Evolutionary conservation across 2,888 invertebrate species (phyloP), one percentile per base, ranked within the genome.

Genomic region (Chrysotoxum bicinctum): DNA sequence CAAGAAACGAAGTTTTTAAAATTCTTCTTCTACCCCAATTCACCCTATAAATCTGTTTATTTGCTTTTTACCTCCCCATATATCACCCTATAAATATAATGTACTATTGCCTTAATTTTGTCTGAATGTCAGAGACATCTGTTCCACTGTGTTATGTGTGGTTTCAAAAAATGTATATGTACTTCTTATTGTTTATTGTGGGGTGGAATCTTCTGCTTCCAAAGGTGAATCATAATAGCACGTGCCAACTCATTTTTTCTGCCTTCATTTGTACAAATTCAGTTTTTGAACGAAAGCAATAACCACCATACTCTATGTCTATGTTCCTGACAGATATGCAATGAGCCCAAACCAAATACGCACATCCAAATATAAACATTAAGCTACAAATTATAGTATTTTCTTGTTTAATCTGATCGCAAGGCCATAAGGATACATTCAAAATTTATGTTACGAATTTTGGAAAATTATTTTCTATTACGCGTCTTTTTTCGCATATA

Each of bases 331-430:
- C 68, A 80, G 60, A 50, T 48, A 43, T 52, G 60, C 60, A 66
- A 21, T n/a, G 21, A 19, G 12, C 26, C 21, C 21, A 32, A 16
- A 14, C 14, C 9, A 32, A 7, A 60, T 40, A 52, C 19, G 26
- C 40, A 26, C 43, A 66, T 1, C 40, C 19, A 58, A 60, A 80
- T 50, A 52, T 68, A 62, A 77, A 48, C 37, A 77, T 81, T 73
- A 81, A 43, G 81, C 81, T 77, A 77, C 85, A 85, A 85, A 85
- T 85, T 85, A 85, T 85, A 75, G 84, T 40, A 85, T 80, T 85
- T 85, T 72, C 60, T 60, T 73, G 76, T 81, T 85, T 85, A 85
- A 85, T 85, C 85, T 81, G 77, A 85, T 85, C 85, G 52, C 77
- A 85, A 76, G 73, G 73, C 81, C 81, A 77, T 81, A 81, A 76